phyloP scores from a whole-genome alignment of 1,140 invertebrate species.

The Riptortus pedestris region DNA sequence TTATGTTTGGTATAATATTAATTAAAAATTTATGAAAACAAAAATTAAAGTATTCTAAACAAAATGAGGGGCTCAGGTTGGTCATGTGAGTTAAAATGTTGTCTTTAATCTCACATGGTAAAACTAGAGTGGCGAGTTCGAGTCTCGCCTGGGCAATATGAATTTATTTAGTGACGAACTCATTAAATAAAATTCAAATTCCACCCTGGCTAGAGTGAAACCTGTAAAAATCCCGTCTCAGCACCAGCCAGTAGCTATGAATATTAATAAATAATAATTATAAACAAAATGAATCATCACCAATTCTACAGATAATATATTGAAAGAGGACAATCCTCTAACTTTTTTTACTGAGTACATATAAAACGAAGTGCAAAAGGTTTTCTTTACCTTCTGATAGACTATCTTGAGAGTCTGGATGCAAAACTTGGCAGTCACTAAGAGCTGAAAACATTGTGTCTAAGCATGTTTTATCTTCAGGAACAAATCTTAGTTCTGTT shows the following conservation, averaged over 20 bases:
- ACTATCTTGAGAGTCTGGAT: slow-evolving; percentile 45
- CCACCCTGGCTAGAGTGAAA: too few species aligned
- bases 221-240: neutral
- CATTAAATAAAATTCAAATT: too few species aligned
- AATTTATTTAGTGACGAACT: too few species aligned
- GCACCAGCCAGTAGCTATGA: neutral
- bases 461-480: slow-evolving; percentile 48
- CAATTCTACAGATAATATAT: neutral
- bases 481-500: slow-evolving; percentile 57
- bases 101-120: too few species aligned
- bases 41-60: too few species aligned
- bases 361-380: neutral
- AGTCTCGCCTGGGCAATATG: too few species aligned
- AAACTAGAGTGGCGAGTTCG: too few species aligned
- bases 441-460: slow-evolving; percentile 57
- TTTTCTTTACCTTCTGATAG: slow-evolving; percentile 27
- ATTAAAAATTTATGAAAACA: too few species aligned
- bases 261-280: neutral
- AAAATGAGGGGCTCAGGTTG: too few species aligned
- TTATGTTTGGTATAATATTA: too few species aligned
- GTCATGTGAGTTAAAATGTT: too few species aligned
- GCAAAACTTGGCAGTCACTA: slow-evolving; percentile 54
- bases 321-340: neutral
- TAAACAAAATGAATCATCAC: neutral
- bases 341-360: neutral